These are phyloP conservation scores for Anastrepha ludens DNA, from an alignment of 1,140 invertebrate genomes.

Conservation along the genomic window DNA sequence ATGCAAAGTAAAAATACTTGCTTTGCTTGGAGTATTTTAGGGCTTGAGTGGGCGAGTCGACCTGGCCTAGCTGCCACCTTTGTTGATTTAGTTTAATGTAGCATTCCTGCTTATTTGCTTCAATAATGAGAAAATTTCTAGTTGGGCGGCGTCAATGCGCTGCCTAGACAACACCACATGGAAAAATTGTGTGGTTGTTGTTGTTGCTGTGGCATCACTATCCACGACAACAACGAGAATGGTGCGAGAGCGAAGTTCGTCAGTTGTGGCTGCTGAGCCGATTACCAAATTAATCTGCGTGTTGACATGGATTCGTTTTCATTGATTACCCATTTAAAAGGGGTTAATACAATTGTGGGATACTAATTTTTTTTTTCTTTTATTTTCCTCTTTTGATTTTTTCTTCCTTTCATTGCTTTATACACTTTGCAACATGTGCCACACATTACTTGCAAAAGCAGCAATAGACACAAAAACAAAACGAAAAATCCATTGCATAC, in stretches of 20 bases:
- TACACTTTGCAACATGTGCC: neutral
- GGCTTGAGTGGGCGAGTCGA: neutral
- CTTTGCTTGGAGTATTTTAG: neutral
- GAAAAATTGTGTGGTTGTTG: neutral
- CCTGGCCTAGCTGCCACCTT: neutral
- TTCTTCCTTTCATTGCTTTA: neutral
- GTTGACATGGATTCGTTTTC: slow-evolving; percentile 45
- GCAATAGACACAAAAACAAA: neutral
- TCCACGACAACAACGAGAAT: neutral
- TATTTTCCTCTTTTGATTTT: neutral
- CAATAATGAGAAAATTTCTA: neutral
- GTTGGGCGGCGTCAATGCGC: slow-evolving; percentile 34
- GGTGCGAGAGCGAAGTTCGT: neutral
- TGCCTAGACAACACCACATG: slow-evolving; percentile 16
- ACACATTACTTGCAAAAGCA: neutral
- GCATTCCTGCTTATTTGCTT: neutral
- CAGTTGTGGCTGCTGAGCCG: slow-evolving; percentile 29
- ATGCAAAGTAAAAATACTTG: no score
- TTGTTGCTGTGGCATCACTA: slow-evolving; percentile 14
- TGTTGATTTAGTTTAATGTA: slow-evolving; percentile 26
- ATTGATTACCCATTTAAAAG: slow-evolving; percentile 50
- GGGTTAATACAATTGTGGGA: slow-evolving; percentile 32
- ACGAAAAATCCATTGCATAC: neutral
- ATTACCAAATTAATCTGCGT: slow-evolving; percentile 48
- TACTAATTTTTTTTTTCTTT: neutral